Percentiles rank a stretch among this genome's conserved stretches.
Evolutionary conservation across 2,888 invertebrate species (phyloP).

Genomic region (Hipparchia semele): DNA sequence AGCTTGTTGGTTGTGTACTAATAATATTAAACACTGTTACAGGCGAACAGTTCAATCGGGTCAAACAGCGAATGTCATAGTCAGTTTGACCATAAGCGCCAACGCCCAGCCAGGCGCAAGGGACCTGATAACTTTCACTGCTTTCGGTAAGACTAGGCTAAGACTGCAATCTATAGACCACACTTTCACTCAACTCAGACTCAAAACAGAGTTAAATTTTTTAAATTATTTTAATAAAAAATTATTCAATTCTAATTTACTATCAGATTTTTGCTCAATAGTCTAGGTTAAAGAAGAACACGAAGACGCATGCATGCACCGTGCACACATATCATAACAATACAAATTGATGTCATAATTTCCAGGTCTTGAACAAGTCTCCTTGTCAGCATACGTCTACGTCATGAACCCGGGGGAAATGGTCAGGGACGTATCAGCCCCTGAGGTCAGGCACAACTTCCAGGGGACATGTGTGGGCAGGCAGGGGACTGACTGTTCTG

Average conservation of each 20-base stretch:
- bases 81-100: conserved; percentile 74
- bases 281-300: no score
- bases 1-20: no score
- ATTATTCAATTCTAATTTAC: no score
- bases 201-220: no score
- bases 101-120: conserved; percentile 78
- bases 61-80: conserved; percentile 82
- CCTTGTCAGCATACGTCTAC: conserved; percentile 70
- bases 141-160: conserved; percentile 63
- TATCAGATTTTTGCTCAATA: no score
- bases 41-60: conserved; percentile 74
- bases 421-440: conserved; percentile 77
- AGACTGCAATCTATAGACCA: no score
- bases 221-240: no score
- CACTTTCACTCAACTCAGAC: no score
- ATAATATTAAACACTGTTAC: background rate
- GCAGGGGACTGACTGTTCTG: conserved; percentile 82
- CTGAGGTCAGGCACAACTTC: conserved; percentile 84
- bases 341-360: background rate
- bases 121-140: conserved; percentile 85
- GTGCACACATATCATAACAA: no score
- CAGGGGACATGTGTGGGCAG: conserved; percentile 85
- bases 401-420: conserved; percentile 55
- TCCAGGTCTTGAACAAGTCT: conserved; percentile 66
- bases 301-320: no score